These are phyloP conservation scores for Drosophila tripunctata DNA, from an alignment of 2,888 invertebrate genomes.

Conservation along the genomic window DNA sequence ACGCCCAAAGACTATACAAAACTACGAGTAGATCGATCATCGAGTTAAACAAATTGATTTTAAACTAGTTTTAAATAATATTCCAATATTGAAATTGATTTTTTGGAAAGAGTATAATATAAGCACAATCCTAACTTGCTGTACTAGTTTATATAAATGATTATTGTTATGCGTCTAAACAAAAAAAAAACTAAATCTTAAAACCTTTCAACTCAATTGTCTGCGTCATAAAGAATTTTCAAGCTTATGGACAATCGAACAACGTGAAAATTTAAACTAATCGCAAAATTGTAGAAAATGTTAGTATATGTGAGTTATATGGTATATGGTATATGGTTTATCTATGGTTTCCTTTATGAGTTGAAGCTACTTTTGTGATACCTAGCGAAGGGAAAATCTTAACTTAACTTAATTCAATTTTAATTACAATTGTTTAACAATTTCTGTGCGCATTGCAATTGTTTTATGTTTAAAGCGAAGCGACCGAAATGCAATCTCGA, in stretches of 20 bases:
- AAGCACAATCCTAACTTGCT: conserved; percentile 4
- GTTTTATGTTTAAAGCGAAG: conserved; percentile 41
- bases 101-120: conserved; percentile 33
- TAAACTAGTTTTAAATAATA: conserved; percentile 1
- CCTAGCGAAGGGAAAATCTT: conserved; percentile 38
- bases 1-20: conserved; percentile 17
- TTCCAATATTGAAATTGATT: conserved; percentile 1
- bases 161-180: conserved; percentile 22
- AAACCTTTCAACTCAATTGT: conserved; percentile 48
- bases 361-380: conserved; percentile 79
- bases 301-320: background rate
- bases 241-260: conserved; percentile 71
- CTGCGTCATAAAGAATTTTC: conserved; percentile 57
- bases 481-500: conserved; percentile 55
- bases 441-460: conserved; percentile 37
- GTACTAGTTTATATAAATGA: conserved; percentile 28
- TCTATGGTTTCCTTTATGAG: conserved; percentile 45
- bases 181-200: conserved; percentile 40
- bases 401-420: conserved; percentile 46
- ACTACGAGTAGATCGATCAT: conserved; percentile 8
- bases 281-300: conserved; percentile 23
- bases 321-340: conserved; percentile 23
- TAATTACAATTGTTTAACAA: conserved; percentile 61
- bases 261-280: conserved; percentile 25
- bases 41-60: conserved; percentile 10